Conservation (phyloP, 2,888 invertebrate genomes). For the Luffia ferchaultella region DNA sequence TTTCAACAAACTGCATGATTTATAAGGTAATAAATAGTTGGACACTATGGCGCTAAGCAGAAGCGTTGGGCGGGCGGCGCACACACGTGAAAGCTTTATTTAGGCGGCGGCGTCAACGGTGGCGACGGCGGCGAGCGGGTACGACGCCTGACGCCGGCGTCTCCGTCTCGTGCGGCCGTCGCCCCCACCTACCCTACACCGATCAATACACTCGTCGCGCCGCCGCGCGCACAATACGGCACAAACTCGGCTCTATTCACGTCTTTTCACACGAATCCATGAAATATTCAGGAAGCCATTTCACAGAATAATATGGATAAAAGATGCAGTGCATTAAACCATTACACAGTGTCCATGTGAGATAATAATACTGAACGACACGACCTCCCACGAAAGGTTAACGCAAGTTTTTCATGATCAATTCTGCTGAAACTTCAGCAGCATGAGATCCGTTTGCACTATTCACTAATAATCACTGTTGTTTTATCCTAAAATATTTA, state of each 20-base stretch:
- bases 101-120: conserved; percentile 42
- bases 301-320: background rate
- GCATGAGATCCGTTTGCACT: background rate
- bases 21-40: too few species aligned
- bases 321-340: too few species aligned
- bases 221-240: conserved; percentile 49
- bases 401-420: too few species aligned
- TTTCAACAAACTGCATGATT: too few species aligned
- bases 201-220: conserved; percentile 64
- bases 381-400: too few species aligned
- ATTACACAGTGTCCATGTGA: too few species aligned
- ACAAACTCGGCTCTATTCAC: conserved; percentile 53
- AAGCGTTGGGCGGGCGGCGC: conserved; percentile 33
- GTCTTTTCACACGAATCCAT: conserved; percentile 52
- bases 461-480: background rate
- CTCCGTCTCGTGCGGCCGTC: conserved; percentile 51
- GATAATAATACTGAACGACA: too few species aligned
- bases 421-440: too few species aligned
- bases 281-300: conserved; percentile 51
- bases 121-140: too few species aligned
- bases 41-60: too few species aligned
- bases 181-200: conserved; percentile 30
- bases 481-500: background rate
- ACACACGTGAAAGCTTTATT: conserved; percentile 56
- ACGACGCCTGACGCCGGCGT: conserved; percentile 59